These are phyloP conservation scores for Drosophila fungiperda DNA, from an alignment of 2,888 invertebrate genomes.

Conservation along the genomic window DNA sequence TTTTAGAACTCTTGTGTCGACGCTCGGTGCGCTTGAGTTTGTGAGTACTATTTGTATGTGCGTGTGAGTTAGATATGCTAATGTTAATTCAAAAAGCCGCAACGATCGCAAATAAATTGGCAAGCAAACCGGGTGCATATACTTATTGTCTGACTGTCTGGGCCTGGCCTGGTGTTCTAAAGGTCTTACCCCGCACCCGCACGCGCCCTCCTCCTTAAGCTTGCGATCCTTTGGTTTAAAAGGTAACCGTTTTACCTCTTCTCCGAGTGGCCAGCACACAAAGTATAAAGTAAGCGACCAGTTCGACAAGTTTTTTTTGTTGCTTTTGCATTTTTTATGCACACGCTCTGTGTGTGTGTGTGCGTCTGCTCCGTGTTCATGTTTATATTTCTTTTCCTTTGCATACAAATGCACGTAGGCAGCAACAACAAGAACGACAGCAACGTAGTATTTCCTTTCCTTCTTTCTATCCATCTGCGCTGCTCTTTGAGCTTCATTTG, in stretches of 20 bases:
- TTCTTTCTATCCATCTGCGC: slow-evolving; percentile 51
- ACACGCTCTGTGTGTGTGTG: slow-evolving; percentile 48
- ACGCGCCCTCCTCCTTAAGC: slow-evolving; percentile 1
- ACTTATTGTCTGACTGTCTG: slow-evolving; percentile 35
- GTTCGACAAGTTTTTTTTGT: slow-evolving; percentile 82
- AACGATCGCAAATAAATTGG: slow-evolving; percentile 61
- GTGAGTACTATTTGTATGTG: slow-evolving; percentile 23
- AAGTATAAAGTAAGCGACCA: slow-evolving; percentile 67
- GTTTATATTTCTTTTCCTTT: slow-evolving; percentile 56
- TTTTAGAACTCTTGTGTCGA: slow-evolving; percentile 42
- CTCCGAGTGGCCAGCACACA: slow-evolving; percentile 8
- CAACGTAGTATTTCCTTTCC: slow-evolving; percentile 50
- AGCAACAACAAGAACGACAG: slow-evolving; percentile 18
- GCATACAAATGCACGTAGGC: slow-evolving; percentile 56
- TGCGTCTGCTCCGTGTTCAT: slow-evolving; percentile 31
- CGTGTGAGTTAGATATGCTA: slow-evolving; percentile 64
- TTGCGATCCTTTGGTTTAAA: slow-evolving; percentile 46
- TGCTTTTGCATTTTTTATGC: slow-evolving; percentile 75
- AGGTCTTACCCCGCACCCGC: background rate
- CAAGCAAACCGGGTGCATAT: slow-evolving; percentile 51
- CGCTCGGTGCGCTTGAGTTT: slow-evolving; percentile 34
- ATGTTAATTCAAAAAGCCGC: slow-evolving; percentile 66
- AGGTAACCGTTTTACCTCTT: slow-evolving; percentile 34
- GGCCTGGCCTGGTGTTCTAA: slow-evolving; percentile 21
- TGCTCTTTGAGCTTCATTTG: slow-evolving; percentile 41